These are phyloP conservation scores for Pedicia rivosa DNA, from an alignment of 2,888 invertebrate species.

Conservation along the genomic window DNA sequence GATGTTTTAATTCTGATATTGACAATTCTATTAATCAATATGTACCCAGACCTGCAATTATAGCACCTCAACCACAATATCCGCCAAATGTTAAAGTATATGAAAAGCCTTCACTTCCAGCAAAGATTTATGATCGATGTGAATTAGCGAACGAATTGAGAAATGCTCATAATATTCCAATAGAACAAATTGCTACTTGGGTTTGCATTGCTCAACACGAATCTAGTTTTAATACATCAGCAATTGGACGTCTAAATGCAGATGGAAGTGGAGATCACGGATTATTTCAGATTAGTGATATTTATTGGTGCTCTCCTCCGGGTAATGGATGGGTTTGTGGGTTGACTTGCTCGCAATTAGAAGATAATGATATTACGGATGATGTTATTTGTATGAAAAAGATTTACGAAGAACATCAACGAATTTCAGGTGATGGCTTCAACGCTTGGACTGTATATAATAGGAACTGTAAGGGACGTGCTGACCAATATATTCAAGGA, in stretches of 20 bases:
- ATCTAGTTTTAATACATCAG: constrained; percentile 46
- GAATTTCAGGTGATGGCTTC: constrained; percentile 53
- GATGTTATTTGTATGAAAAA: constrained; percentile 51
- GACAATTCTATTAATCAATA: not conserved
- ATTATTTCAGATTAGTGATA: constrained; percentile 54
- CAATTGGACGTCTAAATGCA: constrained; percentile 35
- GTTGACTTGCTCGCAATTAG: constrained; percentile 40
- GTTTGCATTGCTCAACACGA: constrained; percentile 53
- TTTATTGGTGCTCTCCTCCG: constrained; percentile 48
- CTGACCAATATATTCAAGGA: not conserved
- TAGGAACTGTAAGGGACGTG: not conserved
- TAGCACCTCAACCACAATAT: constrained; percentile 17
- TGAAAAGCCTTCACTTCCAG: constrained; percentile 8
- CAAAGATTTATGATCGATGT: constrained; percentile 38
- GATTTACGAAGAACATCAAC: constrained; percentile 49
- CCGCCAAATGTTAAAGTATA: not conserved
- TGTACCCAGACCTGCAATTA: not conserved
- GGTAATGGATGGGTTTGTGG: constrained; percentile 42
- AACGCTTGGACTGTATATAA: constrained; percentile 29
- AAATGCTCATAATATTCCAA: constrained; percentile 34
- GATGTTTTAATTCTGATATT: constrained; percentile 15
- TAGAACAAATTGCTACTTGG: constrained; percentile 37
- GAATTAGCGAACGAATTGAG: constrained; percentile 47
- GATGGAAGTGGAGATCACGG: constrained; percentile 50
- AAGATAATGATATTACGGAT: constrained; percentile 52